These are phyloP conservation scores for Bradysia coprophila DNA, from an alignment of 1,140 invertebrate species.

Conservation along the genomic window DNA sequence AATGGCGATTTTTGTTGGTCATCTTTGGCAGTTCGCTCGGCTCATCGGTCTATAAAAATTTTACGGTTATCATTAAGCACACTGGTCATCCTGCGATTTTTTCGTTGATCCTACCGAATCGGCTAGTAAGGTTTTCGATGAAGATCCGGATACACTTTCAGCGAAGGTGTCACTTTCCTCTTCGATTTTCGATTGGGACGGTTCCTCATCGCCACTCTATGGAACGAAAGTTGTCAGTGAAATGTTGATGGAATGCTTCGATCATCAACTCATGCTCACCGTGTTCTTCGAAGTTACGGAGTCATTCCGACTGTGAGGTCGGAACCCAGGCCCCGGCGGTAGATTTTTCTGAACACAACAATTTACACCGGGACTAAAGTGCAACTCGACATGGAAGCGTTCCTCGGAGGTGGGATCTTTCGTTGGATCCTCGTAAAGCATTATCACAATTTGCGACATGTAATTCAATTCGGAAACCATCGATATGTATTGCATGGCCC, in stretches of 20 bases:
- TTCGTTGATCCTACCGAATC: too few relatives aligned
- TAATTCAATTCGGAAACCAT: constrained; percentile 98
- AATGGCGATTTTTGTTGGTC: constrained; percentile 1
- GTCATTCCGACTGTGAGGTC: constrained; percentile 78
- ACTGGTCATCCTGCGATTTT: too few relatives aligned
- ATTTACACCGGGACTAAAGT: constrained; percentile 94
- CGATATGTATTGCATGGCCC: constrained; percentile 95
- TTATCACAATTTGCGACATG: constrained; percentile 97
- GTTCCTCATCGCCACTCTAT: constrained; percentile 12
- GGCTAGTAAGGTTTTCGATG: constrained; percentile 5
- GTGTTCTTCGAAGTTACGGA: constrained; percentile 31
- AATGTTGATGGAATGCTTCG: too few relatives aligned
- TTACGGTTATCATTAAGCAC: too few relatives aligned
- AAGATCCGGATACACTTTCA: constrained; percentile 9
- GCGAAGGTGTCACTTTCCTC: constrained; percentile 33
- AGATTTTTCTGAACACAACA: constrained; percentile 89
- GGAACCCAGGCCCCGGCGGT: constrained; percentile 80
- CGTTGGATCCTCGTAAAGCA: constrained; percentile 98
- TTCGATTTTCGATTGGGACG: constrained; percentile 40
- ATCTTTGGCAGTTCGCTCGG: not conserved
- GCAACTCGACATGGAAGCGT: constrained; percentile 90
- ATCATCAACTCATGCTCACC: too few relatives aligned
- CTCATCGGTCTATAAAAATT: not conserved
- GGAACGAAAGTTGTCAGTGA: not conserved
- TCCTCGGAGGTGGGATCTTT: constrained; percentile 82